Conservation (phyloP, 1,140 invertebrate species). For the Tetraneura akinire region DNA sequence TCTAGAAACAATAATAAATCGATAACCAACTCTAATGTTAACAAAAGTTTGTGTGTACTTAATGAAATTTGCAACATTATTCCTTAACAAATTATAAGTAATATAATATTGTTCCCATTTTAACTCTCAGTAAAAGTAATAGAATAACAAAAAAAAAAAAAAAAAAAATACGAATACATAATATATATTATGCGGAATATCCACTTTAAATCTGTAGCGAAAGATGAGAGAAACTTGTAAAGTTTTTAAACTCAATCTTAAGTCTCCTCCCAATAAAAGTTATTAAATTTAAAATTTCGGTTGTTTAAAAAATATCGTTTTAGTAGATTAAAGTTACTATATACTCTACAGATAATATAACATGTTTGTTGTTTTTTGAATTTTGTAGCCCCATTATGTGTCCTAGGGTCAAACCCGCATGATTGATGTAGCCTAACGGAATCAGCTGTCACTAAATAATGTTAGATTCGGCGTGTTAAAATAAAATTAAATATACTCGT, state of each 20-base stretch:
- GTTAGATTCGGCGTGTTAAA: constrained; percentile 24
- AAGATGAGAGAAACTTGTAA: neutral
- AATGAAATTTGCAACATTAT: neutral
- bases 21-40: neutral
- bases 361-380: constrained; percentile 9
- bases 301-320: constrained; percentile 41
- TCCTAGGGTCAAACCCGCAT: neutral
- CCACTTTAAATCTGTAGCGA: neutral
- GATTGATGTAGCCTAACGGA: constrained; percentile 22
- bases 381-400: neutral
- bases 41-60: neutral
- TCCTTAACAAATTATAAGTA: neutral
- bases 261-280: constrained; percentile 16
- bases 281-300: neutral
- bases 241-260: constrained; percentile 20
- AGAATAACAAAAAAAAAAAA: neutral
- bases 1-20: neutral
- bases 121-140: neutral
- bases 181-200: too few species aligned
- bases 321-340: neutral
- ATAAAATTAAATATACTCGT: neutral
- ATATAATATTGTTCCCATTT: neutral
- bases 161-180: neutral
- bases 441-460: neutral
- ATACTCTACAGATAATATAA: neutral